Base-by-base conservation (phyloP, 2,113 vertebrate species). In the Sapajus apella region DNA sequence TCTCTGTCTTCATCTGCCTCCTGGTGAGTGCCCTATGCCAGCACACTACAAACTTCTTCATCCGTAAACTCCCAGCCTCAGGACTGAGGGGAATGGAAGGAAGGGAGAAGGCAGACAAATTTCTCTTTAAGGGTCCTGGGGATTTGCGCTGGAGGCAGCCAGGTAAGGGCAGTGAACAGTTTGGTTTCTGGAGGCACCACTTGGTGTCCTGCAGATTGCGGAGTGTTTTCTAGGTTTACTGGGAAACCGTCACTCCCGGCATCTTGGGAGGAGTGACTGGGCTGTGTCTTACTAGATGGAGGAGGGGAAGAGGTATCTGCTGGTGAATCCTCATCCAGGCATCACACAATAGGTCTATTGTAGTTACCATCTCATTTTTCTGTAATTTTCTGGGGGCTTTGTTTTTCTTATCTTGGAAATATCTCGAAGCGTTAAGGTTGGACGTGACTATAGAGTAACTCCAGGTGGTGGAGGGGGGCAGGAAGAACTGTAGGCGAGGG, bases 11-110 rank as follows among this genome's bases (percentile, higher is more conserved):
- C 35, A 32, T 90, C 30, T 20, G 79, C 91, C 76, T 97, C 95
- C 90, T 98, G 97, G 98, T 98, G 88, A 58, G 92, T 79, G 21
- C n/a, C 8, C 58, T 11, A 47, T 25, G 9, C 56, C 9, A 25
- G 17, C 1, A 3, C 23, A 61, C 21, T 52, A 7, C 6, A 32
- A 25, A 35, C 27, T 21, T 25, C 30, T 32, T 72, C 8, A 17
- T 9, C 25, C 50, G 70, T 64, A 58, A 82, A 35, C 32, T 43
- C 70, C 37, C 27, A 21, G 4, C 43, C 25, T 90, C 81, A 40
- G 64, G 30, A 40, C 3, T 13, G 82, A 68, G 45, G 79, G 83
- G 66, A 18, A 87, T 27, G 73, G 37, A 35, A 30, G 45, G 45
- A 64, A 77, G 32, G 40, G 47, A 61, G 72, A 56, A 86, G 37